Base-by-base conservation (phyloP, 2,797 vertebrate species). In the Galaxias olidus region DNA sequence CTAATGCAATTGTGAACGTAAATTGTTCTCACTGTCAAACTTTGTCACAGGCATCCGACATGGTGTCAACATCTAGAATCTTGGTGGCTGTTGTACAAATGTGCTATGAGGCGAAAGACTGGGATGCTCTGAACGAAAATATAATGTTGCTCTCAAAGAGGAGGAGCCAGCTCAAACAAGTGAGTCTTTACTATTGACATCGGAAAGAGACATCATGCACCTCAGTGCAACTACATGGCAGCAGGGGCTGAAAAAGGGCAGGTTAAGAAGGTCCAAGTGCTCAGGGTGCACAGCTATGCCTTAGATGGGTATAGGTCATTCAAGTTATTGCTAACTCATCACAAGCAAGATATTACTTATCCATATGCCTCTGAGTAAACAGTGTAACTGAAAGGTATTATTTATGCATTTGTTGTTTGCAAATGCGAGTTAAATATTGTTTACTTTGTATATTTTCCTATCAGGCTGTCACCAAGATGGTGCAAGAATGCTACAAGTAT, bases 401-500 rank as follows among this genome's bases (percentile, higher is more conserved):
- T 30, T 30, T 30, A 30, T 30, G 30, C 30, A 17, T 47, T 45
- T 13, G 7, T 1, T 11, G 3, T 19, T 10, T 61, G 0, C 17
- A 43, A n/a, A 10, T 11, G 7, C 4, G 44, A 51, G 1, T 20
- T 59, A 46, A 10, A 15, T 19, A 14, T 8, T 19, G 41, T 51
- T 48, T 64, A 30, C 59, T 4, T 41, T 45, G 10, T 69, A 18
- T 82, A 0, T 75, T 40, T 69, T 48, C 43, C 19, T 41, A 54
- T 56, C 69, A 99, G 97, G 97, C 97, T 83, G 96, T 99, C 87
- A 96, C 96, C 76, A 99, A 98, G 91, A 99, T 99, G 97, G 98
- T 99, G 71, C 98, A 99, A 68, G 96, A 98, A 86, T 98, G 96
- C 87, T 99, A 95, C 86, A 94, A 94, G 63, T 98, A 98, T 0